These are phyloP conservation scores for Sebastes taczanowskii DNA, from an alignment of 2,797 vertebrate genomes.

Conservation along the genomic window DNA sequence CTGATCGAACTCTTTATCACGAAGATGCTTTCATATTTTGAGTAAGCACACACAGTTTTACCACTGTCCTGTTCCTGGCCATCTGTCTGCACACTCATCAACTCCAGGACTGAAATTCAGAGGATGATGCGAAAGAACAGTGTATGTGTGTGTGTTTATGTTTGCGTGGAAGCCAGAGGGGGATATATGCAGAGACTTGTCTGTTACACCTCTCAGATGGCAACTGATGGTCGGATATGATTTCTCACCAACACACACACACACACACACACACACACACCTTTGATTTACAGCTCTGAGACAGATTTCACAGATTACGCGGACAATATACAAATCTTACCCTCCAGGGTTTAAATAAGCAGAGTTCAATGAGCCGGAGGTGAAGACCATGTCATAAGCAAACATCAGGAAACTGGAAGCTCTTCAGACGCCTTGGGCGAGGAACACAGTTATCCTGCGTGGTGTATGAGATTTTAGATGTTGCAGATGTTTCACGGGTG, in stretches of 20 bases:
- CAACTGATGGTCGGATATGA: slow-evolving; percentile 65
- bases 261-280: slow-evolving; percentile 7
- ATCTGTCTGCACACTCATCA: background rate
- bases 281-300: slow-evolving; percentile 56
- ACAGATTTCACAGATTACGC: slow-evolving; percentile 59
- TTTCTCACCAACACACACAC: slow-evolving; percentile 29
- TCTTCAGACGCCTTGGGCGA: slow-evolving; percentile 17
- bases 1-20: background rate
- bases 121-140: background rate
- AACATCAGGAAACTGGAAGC: slow-evolving; percentile 43
- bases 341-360: slow-evolving; percentile 20
- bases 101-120: background rate
- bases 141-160: background rate
- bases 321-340: slow-evolving; percentile 37
- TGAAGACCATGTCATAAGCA: slow-evolving; percentile 44
- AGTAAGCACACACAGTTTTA: background rate
- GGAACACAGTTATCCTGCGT: slow-evolving; percentile 28
- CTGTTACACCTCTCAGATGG: slow-evolving; percentile 51
- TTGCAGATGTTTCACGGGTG: slow-evolving; percentile 41
- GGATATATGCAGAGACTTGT: slow-evolving; percentile 62
- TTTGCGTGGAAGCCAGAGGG: slow-evolving; percentile 15
- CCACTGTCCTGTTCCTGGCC: background rate
- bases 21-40: background rate
- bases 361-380: slow-evolving; percentile 26
- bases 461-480: slow-evolving; percentile 40